phyloP scores from a whole-genome alignment of 2,888 invertebrate species.

The Ormyrus pomaceus region DNA sequence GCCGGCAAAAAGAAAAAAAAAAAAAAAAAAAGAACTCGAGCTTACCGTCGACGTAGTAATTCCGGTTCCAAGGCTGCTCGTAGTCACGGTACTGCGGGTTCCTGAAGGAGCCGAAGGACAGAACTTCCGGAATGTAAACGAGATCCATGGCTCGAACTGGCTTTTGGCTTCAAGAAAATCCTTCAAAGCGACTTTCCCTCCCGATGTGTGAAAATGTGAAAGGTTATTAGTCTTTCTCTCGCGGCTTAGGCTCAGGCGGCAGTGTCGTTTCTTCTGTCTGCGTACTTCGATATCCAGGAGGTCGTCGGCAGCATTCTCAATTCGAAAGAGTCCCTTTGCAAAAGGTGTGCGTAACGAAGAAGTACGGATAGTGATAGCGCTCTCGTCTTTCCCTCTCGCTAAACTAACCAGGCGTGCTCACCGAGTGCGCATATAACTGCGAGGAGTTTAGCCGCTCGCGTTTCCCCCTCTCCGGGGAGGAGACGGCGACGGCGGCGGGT shows the following conservation, averaged over 20 bases:
- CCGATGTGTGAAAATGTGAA: no score
- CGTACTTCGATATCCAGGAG: background rate
- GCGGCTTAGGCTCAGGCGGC: background rate
- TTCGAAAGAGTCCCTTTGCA: no score
- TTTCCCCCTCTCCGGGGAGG: background rate
- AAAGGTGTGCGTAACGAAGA: background rate
- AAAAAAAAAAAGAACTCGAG: background rate
- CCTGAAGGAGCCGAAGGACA: slow-evolving; percentile 77
- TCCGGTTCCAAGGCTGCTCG: slow-evolving; percentile 76
- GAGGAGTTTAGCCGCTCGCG: background rate
- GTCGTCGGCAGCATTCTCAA: slow-evolving; percentile 35
- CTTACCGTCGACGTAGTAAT: slow-evolving; percentile 70
- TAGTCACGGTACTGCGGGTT: slow-evolving; percentile 77
- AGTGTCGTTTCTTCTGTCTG: slow-evolving; percentile 29
- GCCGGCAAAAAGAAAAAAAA: background rate
- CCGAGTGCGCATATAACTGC: slow-evolving; percentile 47
- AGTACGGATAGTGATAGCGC: background rate
- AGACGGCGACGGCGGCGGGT: background rate
- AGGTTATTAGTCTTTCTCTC: background rate
- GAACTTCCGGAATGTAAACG: slow-evolving; percentile 78
- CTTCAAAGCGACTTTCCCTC: no score
- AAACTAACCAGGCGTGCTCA: slow-evolving; percentile 42
- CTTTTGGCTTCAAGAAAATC: background rate
- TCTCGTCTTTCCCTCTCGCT: slow-evolving; percentile 37
- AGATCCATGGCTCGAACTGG: slow-evolving; percentile 76